Base-by-base conservation (phyloP, 2,113 vertebrate genomes). In the Corythornis madagascariensis region DNA sequence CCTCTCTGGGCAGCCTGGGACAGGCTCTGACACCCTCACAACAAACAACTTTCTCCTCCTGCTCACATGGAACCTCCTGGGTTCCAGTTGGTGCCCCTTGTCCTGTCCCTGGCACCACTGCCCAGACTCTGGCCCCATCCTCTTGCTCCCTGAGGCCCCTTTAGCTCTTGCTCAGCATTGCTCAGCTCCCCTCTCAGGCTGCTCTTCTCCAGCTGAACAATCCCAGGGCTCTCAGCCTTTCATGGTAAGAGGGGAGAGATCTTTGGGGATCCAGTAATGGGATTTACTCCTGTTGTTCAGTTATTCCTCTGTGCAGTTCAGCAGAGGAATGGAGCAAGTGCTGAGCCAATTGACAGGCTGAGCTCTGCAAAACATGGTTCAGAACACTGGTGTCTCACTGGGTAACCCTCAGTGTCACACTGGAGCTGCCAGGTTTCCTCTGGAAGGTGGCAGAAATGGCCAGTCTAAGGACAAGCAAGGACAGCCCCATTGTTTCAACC, bases 401-500 rank as follows among this genome's bases (percentile, higher is more conserved):
- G 20, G n/a, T 60, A 52, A n/a, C n/a, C 56, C 76, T 71, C 1
- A 0, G 31, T 35, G 61, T 74, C 1, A 0, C 29, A 19, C 50
- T 7, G 13, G 50, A 63, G 52, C 88, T 0, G 0, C 18, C 1
- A 10, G 26, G 24, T 74, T 77, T 83, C 60, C 75, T 20, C 17
- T n/a, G 66, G 21, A 64, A 52, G 70, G 43, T 4, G 4, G 66
- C 63, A 47, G 28, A 61, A 29, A 1, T 8, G 52, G 42, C 3
- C 52, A 14, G n/a, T 13, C 56, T 31, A 31, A 47, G 52, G 85
- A 24, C 0, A 0, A 55, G 45, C 10, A 22, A 18, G 89, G 80
- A 19, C 65, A 60, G 26, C 16, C 5, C 11, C 42, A 1, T 9
- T 0, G 0, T 63, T 56, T 28, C 1, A 1, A 6, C 28, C 47